A percentile compares a stretch with the other conserved stretches of the same genome.
Conservation (phyloP, 2,797 vertebrate genomes). For the Aplochiton taeniatus region DNA sequence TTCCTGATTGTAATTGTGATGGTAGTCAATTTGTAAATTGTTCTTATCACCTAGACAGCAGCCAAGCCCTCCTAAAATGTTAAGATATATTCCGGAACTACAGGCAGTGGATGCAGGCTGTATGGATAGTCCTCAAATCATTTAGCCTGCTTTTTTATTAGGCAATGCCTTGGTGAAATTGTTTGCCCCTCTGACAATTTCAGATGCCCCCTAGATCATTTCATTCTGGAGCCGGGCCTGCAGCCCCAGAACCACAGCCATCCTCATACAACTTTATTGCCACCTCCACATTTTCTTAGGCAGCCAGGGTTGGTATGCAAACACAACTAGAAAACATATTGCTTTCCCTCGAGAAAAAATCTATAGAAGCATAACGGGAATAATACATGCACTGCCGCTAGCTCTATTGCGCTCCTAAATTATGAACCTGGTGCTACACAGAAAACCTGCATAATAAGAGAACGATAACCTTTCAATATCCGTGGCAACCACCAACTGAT, state of each 20-base stretch:
- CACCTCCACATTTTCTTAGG: conserved; percentile 27
- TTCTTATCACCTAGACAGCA: too few species aligned
- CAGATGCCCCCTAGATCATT: conserved; percentile 65
- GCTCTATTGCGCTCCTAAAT: neutral
- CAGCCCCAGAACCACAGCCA: conserved; percentile 13
- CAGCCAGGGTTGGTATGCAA: conserved; percentile 30
- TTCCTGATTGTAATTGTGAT: too few species aligned
- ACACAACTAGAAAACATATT: conserved; percentile 20
- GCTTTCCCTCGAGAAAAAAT: conserved; percentile 13
- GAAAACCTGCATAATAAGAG: neutral
- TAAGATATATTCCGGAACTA: too few species aligned
- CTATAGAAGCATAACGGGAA: conserved; percentile 12
- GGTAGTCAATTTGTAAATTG: too few species aligned
- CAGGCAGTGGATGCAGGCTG: conserved; percentile 31
- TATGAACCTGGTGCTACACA: neutral
- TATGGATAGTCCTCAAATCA: too few species aligned
- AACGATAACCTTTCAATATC: too few species aligned
- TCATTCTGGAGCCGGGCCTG: too few species aligned
- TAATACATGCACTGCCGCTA: neutral
- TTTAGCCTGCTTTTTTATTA: too few species aligned
- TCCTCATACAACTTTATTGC: conserved; percentile 17
- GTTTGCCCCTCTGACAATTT: too few species aligned
- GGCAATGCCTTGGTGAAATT: too few species aligned
- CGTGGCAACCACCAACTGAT: too few species aligned
- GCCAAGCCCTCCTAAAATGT: too few species aligned